Evolutionary conservation across 2,113 vertebrate species (phyloP).

Genomic region (Nettapus auritus): DNA sequence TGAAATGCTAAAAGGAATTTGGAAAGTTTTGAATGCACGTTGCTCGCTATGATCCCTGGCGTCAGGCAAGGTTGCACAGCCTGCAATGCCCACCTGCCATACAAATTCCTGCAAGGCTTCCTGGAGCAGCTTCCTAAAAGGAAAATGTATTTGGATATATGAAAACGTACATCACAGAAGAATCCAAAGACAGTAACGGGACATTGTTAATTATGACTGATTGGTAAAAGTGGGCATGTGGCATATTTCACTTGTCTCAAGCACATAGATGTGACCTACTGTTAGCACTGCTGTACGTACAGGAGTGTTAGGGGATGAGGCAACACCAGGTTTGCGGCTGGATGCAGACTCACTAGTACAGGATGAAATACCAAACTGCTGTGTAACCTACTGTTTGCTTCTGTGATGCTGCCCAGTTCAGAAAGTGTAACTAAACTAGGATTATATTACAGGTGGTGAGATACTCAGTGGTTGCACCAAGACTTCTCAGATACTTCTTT

Average conservation of each 20-base stretch:
- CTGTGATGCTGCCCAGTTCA: not conserved
- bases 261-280: not conserved
- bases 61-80: not conserved
- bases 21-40: not conserved
- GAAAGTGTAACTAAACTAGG: not conserved
- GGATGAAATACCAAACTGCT: not conserved
- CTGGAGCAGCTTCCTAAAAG: not conserved
- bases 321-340: not conserved
- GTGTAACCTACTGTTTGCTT: not conserved
- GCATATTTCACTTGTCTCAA: not conserved
- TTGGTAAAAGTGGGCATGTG: not conserved
- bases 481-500: not conserved
- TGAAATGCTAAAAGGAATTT: not conserved
- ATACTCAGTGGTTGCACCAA: rapidly evolving
- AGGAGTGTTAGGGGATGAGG: not conserved
- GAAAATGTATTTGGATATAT: not conserved
- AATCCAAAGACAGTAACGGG: not conserved
- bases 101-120: not conserved
- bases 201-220: not conserved
- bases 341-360: not conserved
- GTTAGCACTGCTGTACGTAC: not conserved
- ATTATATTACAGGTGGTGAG: rapidly evolving
- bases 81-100: not conserved
- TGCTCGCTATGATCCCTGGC: not conserved
- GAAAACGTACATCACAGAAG: not conserved